These are phyloP conservation scores for Volucella zonaria DNA, from an alignment of 2,888 invertebrate species.

Conservation along the genomic window DNA sequence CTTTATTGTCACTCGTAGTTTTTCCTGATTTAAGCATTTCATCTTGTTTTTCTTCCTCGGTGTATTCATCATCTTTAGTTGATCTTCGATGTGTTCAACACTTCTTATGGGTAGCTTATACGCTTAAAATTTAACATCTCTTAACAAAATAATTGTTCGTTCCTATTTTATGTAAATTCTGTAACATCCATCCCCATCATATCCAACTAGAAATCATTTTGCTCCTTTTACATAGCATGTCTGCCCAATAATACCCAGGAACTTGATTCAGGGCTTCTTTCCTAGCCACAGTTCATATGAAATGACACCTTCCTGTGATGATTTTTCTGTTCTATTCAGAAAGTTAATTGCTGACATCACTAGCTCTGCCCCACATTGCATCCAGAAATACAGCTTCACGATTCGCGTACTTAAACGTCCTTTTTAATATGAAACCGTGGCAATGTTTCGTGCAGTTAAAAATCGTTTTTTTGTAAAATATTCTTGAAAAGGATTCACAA, in stretches of 20 bases:
- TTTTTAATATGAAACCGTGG: constrained; percentile 23
- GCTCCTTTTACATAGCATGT: constrained; percentile 47
- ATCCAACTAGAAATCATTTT: constrained; percentile 58
- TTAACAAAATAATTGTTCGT: constrained; percentile 13
- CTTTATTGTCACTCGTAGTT: no score
- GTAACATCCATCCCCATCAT: constrained; percentile 51
- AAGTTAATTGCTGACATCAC: constrained; percentile 42
- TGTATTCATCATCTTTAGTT: not conserved
- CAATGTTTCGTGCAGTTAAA: not conserved
- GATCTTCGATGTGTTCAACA: no score
- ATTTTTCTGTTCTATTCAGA: constrained; percentile 55
- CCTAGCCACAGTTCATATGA: constrained; percentile 63
- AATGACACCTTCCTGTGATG: constrained; percentile 35
- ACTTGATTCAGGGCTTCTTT: constrained; percentile 54
- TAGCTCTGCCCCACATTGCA: not conserved
- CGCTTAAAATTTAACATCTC: not conserved
- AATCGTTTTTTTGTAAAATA: constrained; percentile 28
- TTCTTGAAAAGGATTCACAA: constrained; percentile 11
- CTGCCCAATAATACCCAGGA: constrained; percentile 56
- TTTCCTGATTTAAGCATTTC: not conserved
- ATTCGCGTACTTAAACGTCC: constrained; percentile 52
- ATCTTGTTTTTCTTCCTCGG: not conserved
- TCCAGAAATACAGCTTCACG: constrained; percentile 48
- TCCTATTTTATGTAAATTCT: constrained; percentile 22
- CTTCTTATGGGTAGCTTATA: no score